phyloP scores from a whole-genome alignment of 2,888 invertebrate genomes.

The Eupsilia transversa region DNA sequence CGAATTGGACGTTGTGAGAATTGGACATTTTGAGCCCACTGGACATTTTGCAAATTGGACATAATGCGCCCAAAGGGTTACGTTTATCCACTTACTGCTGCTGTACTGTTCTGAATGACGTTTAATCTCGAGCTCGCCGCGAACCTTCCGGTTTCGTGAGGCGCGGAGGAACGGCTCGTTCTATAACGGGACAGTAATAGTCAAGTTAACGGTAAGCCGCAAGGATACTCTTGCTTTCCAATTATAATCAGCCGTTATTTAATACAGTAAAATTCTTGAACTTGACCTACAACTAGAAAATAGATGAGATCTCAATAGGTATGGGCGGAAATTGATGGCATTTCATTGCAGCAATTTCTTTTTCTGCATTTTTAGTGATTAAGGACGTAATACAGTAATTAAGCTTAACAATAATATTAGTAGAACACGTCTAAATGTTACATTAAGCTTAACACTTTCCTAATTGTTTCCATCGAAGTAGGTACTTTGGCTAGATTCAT shows the following conservation, averaged over 20 bases:
- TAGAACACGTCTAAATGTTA: background rate
- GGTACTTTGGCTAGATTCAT: background rate
- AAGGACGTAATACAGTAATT: background rate
- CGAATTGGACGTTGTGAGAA: too few species aligned
- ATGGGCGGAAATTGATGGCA: constrained; percentile 13
- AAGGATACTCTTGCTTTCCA: constrained; percentile 67
- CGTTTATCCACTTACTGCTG: background rate
- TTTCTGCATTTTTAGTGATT: background rate
- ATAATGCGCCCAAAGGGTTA: too few species aligned
- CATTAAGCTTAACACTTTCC: background rate
- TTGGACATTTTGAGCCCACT: too few species aligned
- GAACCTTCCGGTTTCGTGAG: constrained; percentile 40
- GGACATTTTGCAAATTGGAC: too few species aligned
- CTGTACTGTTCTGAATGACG: constrained; percentile 11
- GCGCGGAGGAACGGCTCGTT: constrained; percentile 41
- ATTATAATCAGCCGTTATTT: constrained; percentile 58
- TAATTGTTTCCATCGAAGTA: constrained; percentile 1
- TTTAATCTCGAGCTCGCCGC: constrained; percentile 13
- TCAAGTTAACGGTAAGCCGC: constrained; percentile 59
- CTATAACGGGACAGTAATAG: constrained; percentile 60
- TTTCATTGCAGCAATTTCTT: constrained; percentile 17
- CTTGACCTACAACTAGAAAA: constrained; percentile 39
- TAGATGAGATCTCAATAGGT: constrained; percentile 3
- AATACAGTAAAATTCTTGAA: constrained; percentile 38
- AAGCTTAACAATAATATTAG: background rate